Conservation (phyloP, 2,113 vertebrate genomes). For the Pycnonotus jocosus region DNA sequence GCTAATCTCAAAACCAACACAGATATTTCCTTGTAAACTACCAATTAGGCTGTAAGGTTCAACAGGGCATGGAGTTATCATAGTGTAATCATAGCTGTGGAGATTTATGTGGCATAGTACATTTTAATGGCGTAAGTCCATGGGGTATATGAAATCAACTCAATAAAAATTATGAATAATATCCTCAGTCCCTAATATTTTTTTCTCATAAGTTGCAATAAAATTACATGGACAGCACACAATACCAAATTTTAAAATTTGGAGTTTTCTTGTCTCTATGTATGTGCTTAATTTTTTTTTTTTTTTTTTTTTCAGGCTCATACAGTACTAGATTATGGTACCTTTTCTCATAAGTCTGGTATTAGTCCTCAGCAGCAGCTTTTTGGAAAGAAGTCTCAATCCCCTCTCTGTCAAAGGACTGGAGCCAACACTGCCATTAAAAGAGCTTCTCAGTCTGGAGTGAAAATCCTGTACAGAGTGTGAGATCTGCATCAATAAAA, state of each 20-base stretch:
- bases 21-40: conserved; percentile 23
- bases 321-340: background rate
- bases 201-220: background rate
- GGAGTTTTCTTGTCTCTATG: background rate
- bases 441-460: background rate
- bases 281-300: background rate
- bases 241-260: background rate
- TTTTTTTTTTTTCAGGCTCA: background rate
- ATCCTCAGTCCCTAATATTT: background rate
- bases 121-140: background rate
- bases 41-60: conserved; percentile 25
- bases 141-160: background rate
- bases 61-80: background rate
- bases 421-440: background rate
- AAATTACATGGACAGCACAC: background rate
- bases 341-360: background rate
- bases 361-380: background rate
- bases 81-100: background rate
- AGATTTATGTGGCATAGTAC: background rate
- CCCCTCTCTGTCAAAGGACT: background rate
- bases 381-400: background rate
- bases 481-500: background rate
- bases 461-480: background rate
- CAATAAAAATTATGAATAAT: background rate
- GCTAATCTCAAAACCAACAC: background rate